Conservation (phyloP, 2,113 vertebrate species). For the Todiramphus chloris region DNA sequence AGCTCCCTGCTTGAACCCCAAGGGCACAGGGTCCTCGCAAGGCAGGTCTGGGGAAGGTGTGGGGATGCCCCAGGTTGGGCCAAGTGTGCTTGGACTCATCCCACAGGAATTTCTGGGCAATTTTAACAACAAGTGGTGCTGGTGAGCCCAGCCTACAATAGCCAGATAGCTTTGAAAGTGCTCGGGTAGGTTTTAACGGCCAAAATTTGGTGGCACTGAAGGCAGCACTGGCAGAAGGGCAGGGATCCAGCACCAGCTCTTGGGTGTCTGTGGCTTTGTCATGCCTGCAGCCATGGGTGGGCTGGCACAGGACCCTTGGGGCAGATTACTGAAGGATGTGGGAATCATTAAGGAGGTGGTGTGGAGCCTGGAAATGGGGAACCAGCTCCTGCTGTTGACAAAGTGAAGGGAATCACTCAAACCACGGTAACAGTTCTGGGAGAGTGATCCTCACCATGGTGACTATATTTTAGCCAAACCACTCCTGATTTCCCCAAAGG, state of each 20-base stretch:
- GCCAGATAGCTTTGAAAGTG: fast-evolving
- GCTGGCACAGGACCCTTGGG: neutral
- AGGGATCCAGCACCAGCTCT: neutral
- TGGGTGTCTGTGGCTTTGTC: neutral
- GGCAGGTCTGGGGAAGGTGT: neutral
- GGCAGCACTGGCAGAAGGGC: fast-evolving
- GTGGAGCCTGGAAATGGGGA: neutral
- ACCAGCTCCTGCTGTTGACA: neutral
- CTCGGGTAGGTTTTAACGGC: neutral
- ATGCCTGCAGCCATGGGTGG: fast-evolving
- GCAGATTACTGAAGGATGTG: neutral
- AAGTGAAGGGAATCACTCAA: neutral
- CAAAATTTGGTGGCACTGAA: neutral
- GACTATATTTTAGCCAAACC: neutral
- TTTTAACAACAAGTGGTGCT: neutral
- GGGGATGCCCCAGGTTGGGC: neutral
- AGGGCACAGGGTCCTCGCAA: fast-evolving
- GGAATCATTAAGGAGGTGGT: neutral
- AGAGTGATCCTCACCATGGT: fast-evolving
- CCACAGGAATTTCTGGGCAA: neutral
- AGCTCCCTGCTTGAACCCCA: neutral
- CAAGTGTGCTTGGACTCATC: neutral
- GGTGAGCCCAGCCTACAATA: neutral
- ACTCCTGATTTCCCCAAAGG: neutral
- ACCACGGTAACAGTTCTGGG: neutral